Base-by-base conservation (phyloP, 2,888 invertebrate genomes). In the Cheilosia vulpina region DNA sequence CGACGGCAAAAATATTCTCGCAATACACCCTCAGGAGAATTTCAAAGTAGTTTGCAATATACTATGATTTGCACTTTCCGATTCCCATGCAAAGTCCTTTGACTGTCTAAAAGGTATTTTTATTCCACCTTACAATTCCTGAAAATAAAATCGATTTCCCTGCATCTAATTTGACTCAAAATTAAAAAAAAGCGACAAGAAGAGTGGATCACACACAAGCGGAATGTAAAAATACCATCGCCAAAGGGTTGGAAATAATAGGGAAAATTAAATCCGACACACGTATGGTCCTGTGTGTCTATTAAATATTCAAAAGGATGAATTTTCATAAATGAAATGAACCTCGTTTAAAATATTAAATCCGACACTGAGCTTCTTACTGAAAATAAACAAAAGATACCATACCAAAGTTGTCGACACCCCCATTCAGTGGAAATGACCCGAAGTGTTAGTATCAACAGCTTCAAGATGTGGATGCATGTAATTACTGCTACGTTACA, bases 291-390 rank as follows among this genome's bases (percentile, higher is more conserved):
- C 21, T 31, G 62, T 19, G 63, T 21, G 73, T 65, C 63, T 73
- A 47, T 47, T 34, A 38, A 34, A 73, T 55, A 45, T 47, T 47
- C 63, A 57, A 47, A 24, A 57, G 63, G 47, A 57, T 17, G 45
- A 38, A 65, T 65, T 73, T 63, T 57, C 57, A 57, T 57, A 38
- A 73, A 63, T 47, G 43, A 65, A 63, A 34, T 55, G 55, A 65
- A 65, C 55, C 65, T 38, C 55, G 27, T n/a, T 31, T n/a, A 43
- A 45, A n/a, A 21, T 13, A n/a, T 27, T 17, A n/a, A 21, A 43
- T 24, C 41, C n/a, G 31, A 47, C 21, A 47, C 24, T 50, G 34
- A 55, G 63, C 19, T 63, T 4, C 41, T 50, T 57, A 27, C 41
- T 57, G 24, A 34, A 57, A 55, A 45, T 75, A 63, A 17, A 17